Base-by-base conservation (phyloP, 2,797 vertebrate genomes). In the Cyprinodon diabolis region DNA sequence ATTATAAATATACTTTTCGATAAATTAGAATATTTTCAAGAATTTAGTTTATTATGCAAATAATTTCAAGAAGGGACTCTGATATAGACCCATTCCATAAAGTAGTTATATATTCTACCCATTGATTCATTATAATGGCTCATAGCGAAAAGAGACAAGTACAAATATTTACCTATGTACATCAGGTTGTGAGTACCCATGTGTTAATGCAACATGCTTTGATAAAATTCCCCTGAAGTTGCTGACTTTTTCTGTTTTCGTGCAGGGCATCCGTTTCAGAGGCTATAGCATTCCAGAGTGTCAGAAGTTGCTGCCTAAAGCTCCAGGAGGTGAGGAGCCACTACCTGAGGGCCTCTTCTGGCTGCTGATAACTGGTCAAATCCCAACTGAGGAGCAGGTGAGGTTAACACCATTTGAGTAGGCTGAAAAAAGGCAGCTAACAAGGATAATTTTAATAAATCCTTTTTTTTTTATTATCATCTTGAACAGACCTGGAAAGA, bases 321-420 rank as follows among this genome's bases (percentile, higher is more conserved):
- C 96, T 14, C 89, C 95, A 0, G 97, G 96, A 57, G 96, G 97
- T 0, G 95, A 95, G 71, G 97, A 99, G 86, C 97, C 97, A 0
- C 93, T 99, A 77, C 98, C 98, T 0, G 98, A 99, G 81, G 97
- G 97, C 11, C 96, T 98, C n/a, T 99, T 98, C 93, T 99, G 97
- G 98, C 94, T 99, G 86, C 91, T 99, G 91, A 93, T 98, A 85
- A 98, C 97, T 0, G 97, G 97, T 69, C 94, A 98, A 65, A 93
- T 98, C 79, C 97, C 97, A 77, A 96, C 94, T 6, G 96, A 96
- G 79, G 97, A 98, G 83, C 98, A 99, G 96, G 98, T 99, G 91
- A 91, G 37, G 4, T 11, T 43, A 11, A 43, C 10, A 19, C 17
- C 37, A 45, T 63, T 37, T 63, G 4, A 2, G 30, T n/a, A 19